Base-by-base conservation (phyloP, 1,140 invertebrate species). In the Aleiodes sp. region DNA sequence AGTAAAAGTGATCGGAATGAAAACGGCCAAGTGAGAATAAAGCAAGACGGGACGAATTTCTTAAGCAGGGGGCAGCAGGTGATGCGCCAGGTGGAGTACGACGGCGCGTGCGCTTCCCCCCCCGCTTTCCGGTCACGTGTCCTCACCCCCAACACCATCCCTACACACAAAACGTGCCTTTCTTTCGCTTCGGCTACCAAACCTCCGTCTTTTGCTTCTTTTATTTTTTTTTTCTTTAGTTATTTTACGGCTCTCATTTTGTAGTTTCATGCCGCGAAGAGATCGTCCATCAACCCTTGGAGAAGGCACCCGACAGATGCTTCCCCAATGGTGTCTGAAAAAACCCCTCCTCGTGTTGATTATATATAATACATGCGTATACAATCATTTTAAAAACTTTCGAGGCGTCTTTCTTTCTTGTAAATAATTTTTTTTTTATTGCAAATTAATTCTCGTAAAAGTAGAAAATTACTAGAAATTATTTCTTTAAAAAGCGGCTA, bases 1-100 rank as follows among this genome's bases (percentile, higher is more conserved):
- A 3, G 2, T 1, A 52, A 52, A 52, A 26, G 21, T 31, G 12
- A 59, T 59, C 56, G 16, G 56, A 59, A 31, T 29, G 14, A 59
- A 59, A 59, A 59, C 46, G 46, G 16, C 26, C 26, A 59, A 56
- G 46, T 31, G 26, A 59, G 24, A 31, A 59, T 59, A 29, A 59
- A 59, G 56, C 56, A 59, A 31, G 26, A 59, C 28, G 28, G 28
- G 12, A n/a, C 26, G 56, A 59, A 24, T 16, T 59, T 69, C 80
- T 78, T 77, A 80, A 82, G 76, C 78, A 81, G 78, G 81, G 81
- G 82, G 82, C 81, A 84, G 84, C 84, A 86, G 84, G 84, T 86
- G 84, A 86, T 84, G 82, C 81, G 80, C 83, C 84, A 86, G 84
- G 84, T 86, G 83, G 81, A 84, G 79, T 73, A 73, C 78, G 79